phyloP scores from a whole-genome alignment of 2,888 invertebrate species.

The Drosophila paracracens region DNA sequence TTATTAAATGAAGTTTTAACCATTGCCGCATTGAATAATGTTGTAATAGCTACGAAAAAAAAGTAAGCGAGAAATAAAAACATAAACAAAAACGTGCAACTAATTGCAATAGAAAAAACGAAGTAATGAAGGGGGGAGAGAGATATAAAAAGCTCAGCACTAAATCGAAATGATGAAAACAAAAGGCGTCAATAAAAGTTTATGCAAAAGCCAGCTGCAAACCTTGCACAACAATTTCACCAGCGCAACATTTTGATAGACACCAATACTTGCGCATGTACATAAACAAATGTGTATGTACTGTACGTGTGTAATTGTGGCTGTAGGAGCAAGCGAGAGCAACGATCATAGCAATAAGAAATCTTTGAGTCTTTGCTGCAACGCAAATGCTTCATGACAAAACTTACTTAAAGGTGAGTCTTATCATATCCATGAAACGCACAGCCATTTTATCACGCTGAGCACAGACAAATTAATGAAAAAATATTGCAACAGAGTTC shows the following conservation, averaged over 20 bases:
- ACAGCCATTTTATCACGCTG: conserved; percentile 57
- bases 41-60: conserved; percentile 17
- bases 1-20: neutral
- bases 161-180: conserved; percentile 43
- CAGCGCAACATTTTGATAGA: conserved; percentile 39
- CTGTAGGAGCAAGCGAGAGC: conserved; percentile 31
- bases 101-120: conserved; percentile 44
- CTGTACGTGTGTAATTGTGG: conserved; percentile 1
- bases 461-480: conserved; percentile 16
- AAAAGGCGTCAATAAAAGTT: conserved; percentile 30
- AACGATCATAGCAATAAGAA: conserved; percentile 34
- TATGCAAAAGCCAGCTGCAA: conserved; percentile 57
- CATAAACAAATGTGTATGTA: conserved; percentile 18
- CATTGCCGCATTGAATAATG: conserved; percentile 1
- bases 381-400: conserved; percentile 25
- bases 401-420: conserved; percentile 82
- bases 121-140: conserved; percentile 27
- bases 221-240: conserved; percentile 75
- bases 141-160: conserved; percentile 9
- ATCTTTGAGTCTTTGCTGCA: conserved; percentile 38
- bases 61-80: conserved; percentile 29
- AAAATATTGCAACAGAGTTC: conserved; percentile 19
- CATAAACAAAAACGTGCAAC: conserved; percentile 58
- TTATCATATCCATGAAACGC: conserved; percentile 77
- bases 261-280: conserved; percentile 4